phyloP scores from a whole-genome alignment of 2,888 invertebrate species.

The Andrena bucephala region DNA sequence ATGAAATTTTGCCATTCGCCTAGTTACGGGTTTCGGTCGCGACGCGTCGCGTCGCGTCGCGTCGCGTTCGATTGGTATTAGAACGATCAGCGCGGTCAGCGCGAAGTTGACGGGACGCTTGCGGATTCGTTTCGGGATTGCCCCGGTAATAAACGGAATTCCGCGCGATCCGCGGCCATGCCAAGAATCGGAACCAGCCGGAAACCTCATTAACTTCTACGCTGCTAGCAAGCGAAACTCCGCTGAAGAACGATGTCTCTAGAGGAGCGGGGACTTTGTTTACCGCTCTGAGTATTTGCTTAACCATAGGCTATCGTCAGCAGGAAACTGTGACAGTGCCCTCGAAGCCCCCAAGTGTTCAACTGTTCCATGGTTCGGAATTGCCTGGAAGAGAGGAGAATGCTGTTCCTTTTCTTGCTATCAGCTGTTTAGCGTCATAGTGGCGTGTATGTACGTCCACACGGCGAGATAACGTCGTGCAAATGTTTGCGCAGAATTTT shows the following conservation, averaged over 20 bases:
- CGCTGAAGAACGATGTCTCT: too few relatives aligned
- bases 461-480: constrained; percentile 42
- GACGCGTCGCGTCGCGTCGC: background rate
- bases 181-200: background rate
- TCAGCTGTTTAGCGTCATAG: constrained; percentile 15
- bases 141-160: background rate
- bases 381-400: background rate
- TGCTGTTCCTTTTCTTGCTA: constrained; percentile 18
- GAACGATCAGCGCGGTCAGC: constrained; percentile 15
- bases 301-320: background rate
- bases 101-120: constrained; percentile 3
- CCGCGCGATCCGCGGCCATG: background rate
- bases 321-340: background rate
- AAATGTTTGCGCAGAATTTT: constrained; percentile 74
- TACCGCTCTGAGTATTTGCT: too few relatives aligned
- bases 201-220: background rate
- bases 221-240: too few relatives aligned
- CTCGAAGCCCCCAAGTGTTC: background rate
- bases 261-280: too few relatives aligned
- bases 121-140: constrained; percentile 5
- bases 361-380: background rate
- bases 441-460: constrained; percentile 9
- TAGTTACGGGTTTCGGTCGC: constrained; percentile 12
- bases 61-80: constrained; percentile 28
- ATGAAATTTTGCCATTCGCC: constrained; percentile 48